A percentile compares a stretch with the other conserved stretches of the same genome.
Evolutionary conservation across 1,140 invertebrate genomes (phyloP).

Genomic region (Ooceraea biroi): DNA sequence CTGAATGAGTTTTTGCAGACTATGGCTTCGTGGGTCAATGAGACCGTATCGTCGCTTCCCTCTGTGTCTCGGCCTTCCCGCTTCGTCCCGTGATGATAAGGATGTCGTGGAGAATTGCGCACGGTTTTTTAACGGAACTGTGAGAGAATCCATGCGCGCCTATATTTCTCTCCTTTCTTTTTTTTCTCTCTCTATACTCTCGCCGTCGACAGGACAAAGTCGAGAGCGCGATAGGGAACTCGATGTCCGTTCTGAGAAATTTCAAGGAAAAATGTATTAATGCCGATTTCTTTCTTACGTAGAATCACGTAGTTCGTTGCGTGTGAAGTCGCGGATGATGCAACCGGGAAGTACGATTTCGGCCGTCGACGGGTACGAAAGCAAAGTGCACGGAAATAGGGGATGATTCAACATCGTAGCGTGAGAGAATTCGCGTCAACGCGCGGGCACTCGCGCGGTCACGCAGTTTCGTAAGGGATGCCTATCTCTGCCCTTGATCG

Average conservation of each 20-base stretch:
- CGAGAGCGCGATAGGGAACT: not conserved
- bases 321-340: not conserved
- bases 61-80: slow-evolving; percentile 39
- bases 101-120: not conserved
- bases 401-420: slow-evolving; percentile 20
- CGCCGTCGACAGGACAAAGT: slow-evolving; percentile 18
- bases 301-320: slow-evolving; percentile 23
- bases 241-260: not conserved
- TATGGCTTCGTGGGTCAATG: slow-evolving; percentile 64
- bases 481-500: slow-evolving; percentile 53
- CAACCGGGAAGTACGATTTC: not conserved
- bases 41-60: slow-evolving; percentile 47
- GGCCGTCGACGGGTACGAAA: not conserved
- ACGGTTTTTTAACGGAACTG: not conserved
- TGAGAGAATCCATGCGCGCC: not conserved
- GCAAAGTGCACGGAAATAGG: not conserved
- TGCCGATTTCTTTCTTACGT: not conserved
- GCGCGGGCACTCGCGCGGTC: slow-evolving; percentile 54
- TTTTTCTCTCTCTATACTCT: not conserved
- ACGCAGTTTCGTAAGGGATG: slow-evolving; percentile 63
- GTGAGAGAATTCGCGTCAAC: slow-evolving; percentile 63
- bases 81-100: slow-evolving; percentile 55
- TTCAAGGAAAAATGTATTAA: not conserved
- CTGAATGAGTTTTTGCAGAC: slow-evolving; percentile 73
- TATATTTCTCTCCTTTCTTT: not conserved